phyloP scores from a whole-genome alignment of 2,797 vertebrate genomes.

The Pristis pectinata region DNA sequence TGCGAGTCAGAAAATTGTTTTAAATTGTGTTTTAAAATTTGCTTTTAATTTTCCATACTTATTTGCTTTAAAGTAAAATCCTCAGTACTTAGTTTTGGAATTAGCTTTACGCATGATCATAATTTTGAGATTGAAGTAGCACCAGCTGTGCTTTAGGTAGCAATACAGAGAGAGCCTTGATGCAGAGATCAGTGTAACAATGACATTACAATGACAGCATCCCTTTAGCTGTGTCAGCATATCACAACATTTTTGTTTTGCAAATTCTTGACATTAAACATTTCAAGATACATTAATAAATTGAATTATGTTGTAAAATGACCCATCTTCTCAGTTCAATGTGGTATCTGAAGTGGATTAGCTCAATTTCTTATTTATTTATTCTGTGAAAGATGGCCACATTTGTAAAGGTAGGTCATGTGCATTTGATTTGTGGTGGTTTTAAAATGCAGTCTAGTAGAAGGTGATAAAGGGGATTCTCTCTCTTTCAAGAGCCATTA shows the following conservation, averaged over 20 bases:
- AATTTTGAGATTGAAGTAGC: background rate
- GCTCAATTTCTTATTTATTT: constrained; percentile 36
- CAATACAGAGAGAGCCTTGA: background rate
- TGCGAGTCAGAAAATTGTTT: background rate
- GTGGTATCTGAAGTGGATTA: constrained; percentile 36
- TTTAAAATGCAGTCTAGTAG: constrained; percentile 35
- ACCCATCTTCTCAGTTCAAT: constrained; percentile 26
- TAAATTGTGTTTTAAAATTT: background rate
- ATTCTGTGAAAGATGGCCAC: constrained; percentile 36
- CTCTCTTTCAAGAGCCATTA: constrained; percentile 36
- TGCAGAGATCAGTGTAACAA: background rate
- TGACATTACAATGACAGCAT: constrained; percentile 24
- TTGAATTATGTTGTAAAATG: constrained; percentile 35
- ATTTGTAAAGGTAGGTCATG: constrained; percentile 37
- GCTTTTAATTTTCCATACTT: background rate
- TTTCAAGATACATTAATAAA: constrained; percentile 36
- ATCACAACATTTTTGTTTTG: constrained; percentile 31
- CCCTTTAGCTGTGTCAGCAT: constrained; percentile 21
- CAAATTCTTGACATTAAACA: constrained; percentile 32
- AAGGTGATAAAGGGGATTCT: constrained; percentile 35
- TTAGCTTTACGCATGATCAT: background rate
- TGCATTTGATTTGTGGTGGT: constrained; percentile 37
- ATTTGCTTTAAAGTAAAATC: background rate
- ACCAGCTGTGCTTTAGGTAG: background rate
- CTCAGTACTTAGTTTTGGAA: background rate